Base-by-base conservation (phyloP, 1,140 invertebrate species). In the Drosophila jambulina region DNA sequence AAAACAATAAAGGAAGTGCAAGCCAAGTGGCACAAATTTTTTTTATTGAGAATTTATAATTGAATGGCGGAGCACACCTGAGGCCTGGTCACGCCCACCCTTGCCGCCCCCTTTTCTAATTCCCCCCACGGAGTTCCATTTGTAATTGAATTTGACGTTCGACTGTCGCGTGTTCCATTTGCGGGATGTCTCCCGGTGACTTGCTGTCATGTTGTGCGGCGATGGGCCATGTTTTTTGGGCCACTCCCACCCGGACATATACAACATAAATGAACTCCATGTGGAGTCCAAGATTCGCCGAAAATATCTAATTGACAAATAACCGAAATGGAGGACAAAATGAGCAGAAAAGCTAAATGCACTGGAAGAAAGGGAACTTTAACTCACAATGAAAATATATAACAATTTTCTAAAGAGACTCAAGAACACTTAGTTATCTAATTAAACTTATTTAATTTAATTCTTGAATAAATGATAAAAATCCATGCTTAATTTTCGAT, bases 1-100 rank as follows among this genome's bases (percentile, higher is more conserved):
- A 84, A 88, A 90, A 88, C 82, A 90, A 90, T 90, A 83, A 79
- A 78, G 49, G 27, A 46, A 56, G 53, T 36, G 27, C 49, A 12
- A 27, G 45, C 49, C 34, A 58, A 74, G 65, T 84, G 70, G 51
- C 57, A 67, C 82, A 78, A 65, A 75, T 91, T 85, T 75, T 86
- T 84, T 75, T 86, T 84, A 80, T 91, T 91, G 71, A 80, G 87
- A 85, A 81, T 38, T 88, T 91, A 91, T 91, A 91, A 91, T 91
- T 91, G 88, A 88, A 88, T 85, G 78, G 76, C 83, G 81, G 56
- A 79, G 81, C 57, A 85, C 81, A 91, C 88, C 88, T 91, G 88
- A 87, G 81, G 62, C 71, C 63, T 21, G 51, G 64, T 42, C 60
- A 51, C 45, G 63, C 63, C 78, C 59, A 32, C 25, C 19, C 21